Conservation (phyloP, 2,888 invertebrate species). For the Neria commutata region DNA sequence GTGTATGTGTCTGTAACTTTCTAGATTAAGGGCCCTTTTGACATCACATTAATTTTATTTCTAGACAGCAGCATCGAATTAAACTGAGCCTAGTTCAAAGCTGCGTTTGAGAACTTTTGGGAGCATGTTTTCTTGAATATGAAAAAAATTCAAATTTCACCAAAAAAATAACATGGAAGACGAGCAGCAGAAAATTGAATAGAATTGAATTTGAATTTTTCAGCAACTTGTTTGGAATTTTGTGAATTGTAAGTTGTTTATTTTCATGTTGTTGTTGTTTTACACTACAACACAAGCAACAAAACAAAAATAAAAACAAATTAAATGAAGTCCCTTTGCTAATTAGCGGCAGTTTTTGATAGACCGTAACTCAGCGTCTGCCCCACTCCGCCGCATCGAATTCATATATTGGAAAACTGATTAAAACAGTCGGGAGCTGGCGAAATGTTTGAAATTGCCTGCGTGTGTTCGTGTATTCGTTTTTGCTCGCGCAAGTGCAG, state of each 20-base stretch:
- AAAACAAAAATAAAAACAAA: no score
- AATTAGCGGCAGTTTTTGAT: no score
- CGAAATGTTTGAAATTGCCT: no score
- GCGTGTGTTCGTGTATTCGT: no score
- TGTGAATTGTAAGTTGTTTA: background rate
- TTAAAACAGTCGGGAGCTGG: no score
- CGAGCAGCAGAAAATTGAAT: background rate
- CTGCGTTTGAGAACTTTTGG: conserved; percentile 21
- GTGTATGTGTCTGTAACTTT: background rate
- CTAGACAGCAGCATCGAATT: background rate
- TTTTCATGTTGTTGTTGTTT: conserved; percentile 8
- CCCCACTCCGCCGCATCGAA: no score
- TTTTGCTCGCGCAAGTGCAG: no score
- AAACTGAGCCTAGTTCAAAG: background rate
- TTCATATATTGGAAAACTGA: no score
- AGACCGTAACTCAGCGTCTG: no score
- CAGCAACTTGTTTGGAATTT: background rate
- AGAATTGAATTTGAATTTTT: no score
- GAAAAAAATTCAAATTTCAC: background rate
- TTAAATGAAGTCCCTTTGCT: no score
- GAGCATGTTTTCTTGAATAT: conserved; percentile 23
- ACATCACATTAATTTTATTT: conserved; percentile 50
- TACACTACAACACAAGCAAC: no score
- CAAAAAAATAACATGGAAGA: background rate
- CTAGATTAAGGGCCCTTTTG: conserved; percentile 50